Evolutionary conservation across 2,113 vertebrate species (phyloP).

Genomic region (Paedocypris sp.): DNA sequence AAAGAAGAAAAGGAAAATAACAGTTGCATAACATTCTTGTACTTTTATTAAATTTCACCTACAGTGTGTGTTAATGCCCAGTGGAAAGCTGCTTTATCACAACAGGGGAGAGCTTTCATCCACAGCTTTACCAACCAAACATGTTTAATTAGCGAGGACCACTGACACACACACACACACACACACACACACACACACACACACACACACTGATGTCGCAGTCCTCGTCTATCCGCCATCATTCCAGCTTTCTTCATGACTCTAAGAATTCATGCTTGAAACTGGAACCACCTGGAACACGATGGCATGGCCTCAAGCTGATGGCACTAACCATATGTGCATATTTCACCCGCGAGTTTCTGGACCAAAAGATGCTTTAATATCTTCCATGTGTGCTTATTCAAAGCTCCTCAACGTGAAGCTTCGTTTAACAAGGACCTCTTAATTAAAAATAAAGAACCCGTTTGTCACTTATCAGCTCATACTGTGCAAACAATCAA

Average conservation of each 20-base stretch:
- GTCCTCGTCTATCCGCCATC: neutral
- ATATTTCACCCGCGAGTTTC: neutral
- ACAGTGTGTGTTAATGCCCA: no score
- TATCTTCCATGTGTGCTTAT: neutral
- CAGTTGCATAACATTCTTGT: no score
- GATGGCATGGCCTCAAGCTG: neutral
- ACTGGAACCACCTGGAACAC: slow-evolving; percentile 18
- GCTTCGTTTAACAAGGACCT: no score
- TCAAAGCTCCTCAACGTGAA: no score
- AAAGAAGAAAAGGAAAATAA: no score
- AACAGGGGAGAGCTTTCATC: neutral
- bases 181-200: no score
- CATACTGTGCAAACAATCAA: no score
- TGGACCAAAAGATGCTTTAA: neutral
- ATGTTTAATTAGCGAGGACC: neutral
- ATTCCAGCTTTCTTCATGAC: neutral
- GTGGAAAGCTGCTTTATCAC: no score
- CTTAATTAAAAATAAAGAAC: no score
- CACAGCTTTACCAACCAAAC: neutral
- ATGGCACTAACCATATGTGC: slow-evolving; percentile 10
- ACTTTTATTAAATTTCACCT: neutral
- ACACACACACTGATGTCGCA: neutral
- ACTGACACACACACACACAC: no score
- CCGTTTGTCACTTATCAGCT: no score
- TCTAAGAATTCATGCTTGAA: neutral